phyloP scores from a whole-genome alignment of 2,888 invertebrate species.

The Acanthosoma haemorrhoidale region DNA sequence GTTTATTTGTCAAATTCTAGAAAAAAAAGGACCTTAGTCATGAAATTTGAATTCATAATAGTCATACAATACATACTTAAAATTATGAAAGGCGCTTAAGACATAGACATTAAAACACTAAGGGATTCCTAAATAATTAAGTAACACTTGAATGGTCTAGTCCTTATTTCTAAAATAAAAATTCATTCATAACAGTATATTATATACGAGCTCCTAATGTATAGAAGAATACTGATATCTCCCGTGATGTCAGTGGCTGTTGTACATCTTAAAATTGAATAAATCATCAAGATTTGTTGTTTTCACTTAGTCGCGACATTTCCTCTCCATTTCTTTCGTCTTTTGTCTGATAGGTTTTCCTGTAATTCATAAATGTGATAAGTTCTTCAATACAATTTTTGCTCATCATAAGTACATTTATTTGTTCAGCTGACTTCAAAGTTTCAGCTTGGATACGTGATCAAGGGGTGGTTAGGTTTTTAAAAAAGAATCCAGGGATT shows the following conservation, averaged over 20 bases:
- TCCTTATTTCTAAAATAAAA: neutral
- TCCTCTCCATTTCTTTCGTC: neutral
- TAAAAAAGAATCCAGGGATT: too few species aligned
- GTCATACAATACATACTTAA: neutral
- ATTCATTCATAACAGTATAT: too few species aligned
- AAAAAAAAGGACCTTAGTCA: neutral
- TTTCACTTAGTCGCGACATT: neutral
- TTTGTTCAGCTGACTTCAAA: too few species aligned
- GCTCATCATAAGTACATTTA: too few species aligned
- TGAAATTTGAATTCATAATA: neutral
- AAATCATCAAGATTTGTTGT: neutral
- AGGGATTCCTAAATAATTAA: neutral
- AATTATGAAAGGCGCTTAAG: neutral
- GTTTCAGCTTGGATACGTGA: too few species aligned
- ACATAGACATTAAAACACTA: neutral
- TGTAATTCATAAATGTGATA: constrained; percentile 2
- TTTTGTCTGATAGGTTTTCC: neutral
- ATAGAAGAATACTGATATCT: neutral
- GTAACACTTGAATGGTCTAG: neutral
- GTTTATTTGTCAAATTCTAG: neutral
- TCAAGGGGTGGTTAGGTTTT: too few species aligned
- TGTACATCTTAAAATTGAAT: neutral
- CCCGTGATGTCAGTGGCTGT: neutral
- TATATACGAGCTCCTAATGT: neutral
- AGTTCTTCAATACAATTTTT: too few species aligned